Evolutionary conservation across 2,888 invertebrate species (phyloP).

Genomic region (Drosophila silvestris): DNA sequence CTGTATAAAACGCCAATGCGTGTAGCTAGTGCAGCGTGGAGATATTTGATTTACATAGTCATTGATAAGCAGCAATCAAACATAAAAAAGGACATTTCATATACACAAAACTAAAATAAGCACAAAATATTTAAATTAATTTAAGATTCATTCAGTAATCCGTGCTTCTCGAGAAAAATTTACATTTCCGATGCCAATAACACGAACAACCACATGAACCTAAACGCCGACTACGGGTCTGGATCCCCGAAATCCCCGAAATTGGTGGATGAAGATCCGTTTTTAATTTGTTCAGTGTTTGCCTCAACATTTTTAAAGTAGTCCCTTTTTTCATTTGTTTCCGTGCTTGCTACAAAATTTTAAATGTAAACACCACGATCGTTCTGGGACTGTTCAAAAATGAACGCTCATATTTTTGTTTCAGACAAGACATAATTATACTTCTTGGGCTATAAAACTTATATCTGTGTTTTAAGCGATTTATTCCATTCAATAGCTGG

Average conservation of each 20-base stretch:
- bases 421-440: no score
- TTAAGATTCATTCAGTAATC: neutral
- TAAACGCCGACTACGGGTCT: neutral
- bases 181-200: neutral
- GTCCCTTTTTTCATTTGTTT: neutral
- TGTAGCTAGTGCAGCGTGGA: neutral
- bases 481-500: neutral
- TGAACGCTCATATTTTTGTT: no score
- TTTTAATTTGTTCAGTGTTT: neutral
- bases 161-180: neutral
- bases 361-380: no score
- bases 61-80: neutral
- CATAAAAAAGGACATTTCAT: neutral
- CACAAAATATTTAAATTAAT: no score
- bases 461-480: neutral
- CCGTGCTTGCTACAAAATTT: no score
- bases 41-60: neutral
- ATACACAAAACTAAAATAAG: no score
- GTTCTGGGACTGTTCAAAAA: no score
- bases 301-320: neutral
- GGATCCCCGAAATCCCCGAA: no score
- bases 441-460: neutral
- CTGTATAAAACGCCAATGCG: neutral
- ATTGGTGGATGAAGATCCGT: neutral
- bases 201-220: neutral